Base-by-base conservation (phyloP, 2,888 invertebrate genomes). In the Xestobium rufovillosum region DNA sequence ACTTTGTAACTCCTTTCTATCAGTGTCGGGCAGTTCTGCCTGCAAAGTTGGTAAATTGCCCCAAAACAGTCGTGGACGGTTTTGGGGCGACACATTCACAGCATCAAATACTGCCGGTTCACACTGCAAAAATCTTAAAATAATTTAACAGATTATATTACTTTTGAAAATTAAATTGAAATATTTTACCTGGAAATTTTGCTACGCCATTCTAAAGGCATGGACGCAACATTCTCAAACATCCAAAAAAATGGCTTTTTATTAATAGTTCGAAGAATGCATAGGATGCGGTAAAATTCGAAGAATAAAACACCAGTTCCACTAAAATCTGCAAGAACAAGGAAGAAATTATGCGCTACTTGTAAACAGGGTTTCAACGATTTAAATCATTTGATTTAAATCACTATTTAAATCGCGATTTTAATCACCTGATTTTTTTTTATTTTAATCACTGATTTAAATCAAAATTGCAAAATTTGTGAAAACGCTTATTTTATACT, bases 11-110 rank as follows among this genome's bases (percentile, higher is more conserved):
- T 8, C n/a, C 6, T 19, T 6, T 8, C n/a, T n/a, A 19, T 19
- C n/a, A 19, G 23, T 19, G n/a, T n/a, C n/a, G n/a, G 23, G 23
- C 23, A 19, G 6, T 19, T 19, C 23, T 8, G 6, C n/a, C 23
- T n/a, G n/a, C n/a, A 19, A 19, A n/a, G 23, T 19, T 19, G 23
- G 23, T n/a, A 19, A n/a, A 19, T 19, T 19, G n/a, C 23, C 23
- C 23, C 23, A 19, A 19, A 19, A 19, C n/a, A 19, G n/a, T 19
- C 23, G 6, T 8, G 23, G 23, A 6, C 23, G 23, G 6, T n/a
- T 19, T 19, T 19, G 23, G n/a, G 23, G 6, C 6, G 23, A 19
- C 6, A 19, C n/a, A n/a, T 8, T 8, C 6, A n/a, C 23, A 8
- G 23, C 23, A 19, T 19, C 23, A 19, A 19, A 19, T 8, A 19